Conservation (phyloP, 2,797 vertebrate species). For the Meriones psammophilus region DNA sequence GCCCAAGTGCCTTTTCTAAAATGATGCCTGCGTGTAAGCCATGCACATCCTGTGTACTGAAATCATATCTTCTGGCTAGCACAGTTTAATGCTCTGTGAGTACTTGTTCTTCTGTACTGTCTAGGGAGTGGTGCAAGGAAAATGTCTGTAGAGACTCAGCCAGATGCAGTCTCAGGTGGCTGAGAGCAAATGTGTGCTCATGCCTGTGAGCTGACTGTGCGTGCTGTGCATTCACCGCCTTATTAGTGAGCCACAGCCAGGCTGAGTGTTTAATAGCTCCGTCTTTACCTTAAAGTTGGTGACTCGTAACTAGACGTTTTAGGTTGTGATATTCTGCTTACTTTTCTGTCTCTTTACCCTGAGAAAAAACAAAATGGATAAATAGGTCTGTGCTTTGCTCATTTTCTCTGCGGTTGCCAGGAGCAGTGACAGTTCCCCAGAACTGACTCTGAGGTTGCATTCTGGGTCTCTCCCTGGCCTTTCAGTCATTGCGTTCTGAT, state of each 20-base stretch:
- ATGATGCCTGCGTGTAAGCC: background rate
- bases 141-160: background rate
- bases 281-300: background rate
- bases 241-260: background rate
- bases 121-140: background rate
- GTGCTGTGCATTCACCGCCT: background rate
- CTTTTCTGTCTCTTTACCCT: conserved; percentile 26
- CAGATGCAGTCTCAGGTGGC: too few species aligned
- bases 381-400: background rate
- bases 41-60: too few species aligned
- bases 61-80: background rate
- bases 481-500: fast-evolving
- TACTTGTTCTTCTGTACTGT: background rate
- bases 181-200: too few species aligned
- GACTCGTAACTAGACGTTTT: background rate
- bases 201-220: background rate
- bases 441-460: background rate
- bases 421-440: background rate
- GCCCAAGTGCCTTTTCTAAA: background rate
- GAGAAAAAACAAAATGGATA: background rate
- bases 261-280: background rate
- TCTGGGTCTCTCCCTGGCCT: background rate
- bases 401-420: background rate
- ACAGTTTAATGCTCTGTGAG: background rate
- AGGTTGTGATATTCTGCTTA: background rate